phyloP scores from a whole-genome alignment of 2,113 vertebrate genomes.

The Rattus rattus region DNA sequence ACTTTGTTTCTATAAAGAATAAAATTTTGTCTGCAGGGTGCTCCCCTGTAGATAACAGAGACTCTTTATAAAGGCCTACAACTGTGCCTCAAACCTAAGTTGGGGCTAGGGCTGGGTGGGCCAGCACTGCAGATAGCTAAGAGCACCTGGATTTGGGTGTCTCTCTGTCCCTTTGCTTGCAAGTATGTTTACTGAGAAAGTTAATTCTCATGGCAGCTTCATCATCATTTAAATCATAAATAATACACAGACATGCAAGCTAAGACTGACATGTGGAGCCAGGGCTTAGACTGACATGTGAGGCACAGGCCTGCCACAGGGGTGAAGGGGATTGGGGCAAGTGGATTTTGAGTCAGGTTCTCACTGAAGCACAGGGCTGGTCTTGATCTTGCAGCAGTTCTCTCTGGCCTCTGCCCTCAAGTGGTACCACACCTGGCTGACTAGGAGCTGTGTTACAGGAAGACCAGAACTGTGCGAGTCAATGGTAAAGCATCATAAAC shows the following conservation, averaged over 20 bases:
- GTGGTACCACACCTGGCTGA: neutral
- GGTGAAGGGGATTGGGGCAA: rapidly evolving
- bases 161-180: neutral
- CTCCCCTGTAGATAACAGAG: neutral
- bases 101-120: neutral
- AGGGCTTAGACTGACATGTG: too few relatives aligned
- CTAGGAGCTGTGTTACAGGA: neutral
- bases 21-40: neutral
- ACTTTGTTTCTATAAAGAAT: neutral
- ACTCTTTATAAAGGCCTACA: neutral
- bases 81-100: neutral
- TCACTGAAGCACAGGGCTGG: too few relatives aligned
- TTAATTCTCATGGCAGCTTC: neutral
- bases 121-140: neutral
- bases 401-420: neutral
- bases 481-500: neutral
- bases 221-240: neutral
- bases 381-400: neutral
- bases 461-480: neutral
- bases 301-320: neutral
- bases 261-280: neutral
- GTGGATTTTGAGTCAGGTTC: too few relatives aligned
- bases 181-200: neutral
- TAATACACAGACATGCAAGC: rapidly evolving
- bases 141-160: neutral